Evolutionary conservation across 2,888 invertebrate species (phyloP), one percentile per base, ranked within the genome.

Genomic region (Unio delphinus): DNA sequence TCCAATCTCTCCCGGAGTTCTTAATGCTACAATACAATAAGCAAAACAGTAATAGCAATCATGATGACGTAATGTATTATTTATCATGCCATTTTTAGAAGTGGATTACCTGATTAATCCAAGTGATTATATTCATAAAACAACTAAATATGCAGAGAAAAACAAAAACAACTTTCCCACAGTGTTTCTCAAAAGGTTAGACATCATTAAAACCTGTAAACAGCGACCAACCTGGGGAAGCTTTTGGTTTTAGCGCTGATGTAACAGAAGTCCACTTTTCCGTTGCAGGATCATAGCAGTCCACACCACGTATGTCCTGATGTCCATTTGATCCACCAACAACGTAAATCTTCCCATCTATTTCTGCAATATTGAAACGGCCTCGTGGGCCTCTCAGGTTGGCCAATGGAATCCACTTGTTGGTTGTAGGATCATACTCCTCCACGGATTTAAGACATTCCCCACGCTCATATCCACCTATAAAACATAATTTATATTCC

Each of bases 281-380:
- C 4, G 73, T 81, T 30, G 88, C 84, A 17, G 91, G 88, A 81
- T 93, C 92, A 77, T 91, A 92, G 88, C 92, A 92, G 88, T 95
- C 95, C 4, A 93, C 93, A 0, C 93, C 93, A 80, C 93, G 93
- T 80, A 96, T 91, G 89, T 96, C 96, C 18, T 93, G 93, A 75
- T 94, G 93, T 0, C 96, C 96, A 90, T 96, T 95, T 82, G 94
- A 95, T 57, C 91, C 91, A n/a, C 95, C 96, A 68, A 95, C 96
- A 64, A 88, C 88, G 90, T 93, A 95, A n/a, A 95, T 92, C 76
- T 92, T 92, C 78, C 92, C 93, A 63, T 92, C 91, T 18, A 95
- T 91, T 58, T 93, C 93, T 23, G 94, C 94, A 57, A 94, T 93
- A 82, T 94, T 94, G 90, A 95, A 95, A 54, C 96, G 92, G 0